Percentiles rank a stretch among this genome's conserved stretches.
Conservation (phyloP, 2,888 invertebrate species). For the Pammene aurita region DNA sequence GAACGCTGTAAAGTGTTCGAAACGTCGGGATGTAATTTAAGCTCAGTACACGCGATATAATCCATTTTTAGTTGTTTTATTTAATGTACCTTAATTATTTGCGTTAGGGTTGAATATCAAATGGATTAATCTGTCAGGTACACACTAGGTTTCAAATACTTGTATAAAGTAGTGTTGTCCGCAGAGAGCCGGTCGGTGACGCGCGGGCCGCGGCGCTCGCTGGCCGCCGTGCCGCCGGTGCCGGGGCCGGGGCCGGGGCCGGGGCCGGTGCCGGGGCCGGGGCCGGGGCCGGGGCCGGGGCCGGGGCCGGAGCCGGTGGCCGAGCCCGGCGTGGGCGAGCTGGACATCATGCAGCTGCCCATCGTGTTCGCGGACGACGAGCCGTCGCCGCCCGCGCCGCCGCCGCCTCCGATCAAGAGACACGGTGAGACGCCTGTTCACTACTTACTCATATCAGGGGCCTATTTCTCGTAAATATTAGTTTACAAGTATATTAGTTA, state of each 20-base stretch:
- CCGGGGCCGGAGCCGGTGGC: constrained; percentile 48
- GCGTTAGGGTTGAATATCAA: too few species aligned
- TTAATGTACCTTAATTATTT: too few species aligned
- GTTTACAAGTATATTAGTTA: too few species aligned
- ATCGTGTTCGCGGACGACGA: constrained; percentile 85
- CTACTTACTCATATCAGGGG: too few species aligned
- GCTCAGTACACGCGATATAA: too few species aligned
- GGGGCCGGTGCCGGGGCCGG: constrained; percentile 47
- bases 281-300: constrained; percentile 52
- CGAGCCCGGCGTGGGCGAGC: constrained; percentile 49
- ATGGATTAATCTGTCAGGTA: too few species aligned
- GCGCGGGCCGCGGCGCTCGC: constrained; percentile 54
- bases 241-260: constrained; percentile 55
- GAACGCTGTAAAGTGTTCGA: too few species aligned
- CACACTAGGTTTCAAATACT: too few species aligned
- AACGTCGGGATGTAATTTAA: too few species aligned
- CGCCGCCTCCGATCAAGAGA: constrained; percentile 24
- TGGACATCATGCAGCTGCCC: constrained; percentile 84
- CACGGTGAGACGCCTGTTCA: neutral
- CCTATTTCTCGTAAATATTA: too few species aligned
- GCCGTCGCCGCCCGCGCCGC: constrained; percentile 37
- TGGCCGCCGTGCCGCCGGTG: constrained; percentile 43
- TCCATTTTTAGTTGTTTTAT: too few species aligned
- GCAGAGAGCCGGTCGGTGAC: constrained; percentile 48
- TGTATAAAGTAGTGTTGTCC: too few species aligned